Percentiles rank a stretch among this genome's conserved stretches.
These are phyloP conservation scores for Penaeus chinensis DNA, from an alignment of 1,140 invertebrate genomes.

Conservation along the genomic window DNA sequence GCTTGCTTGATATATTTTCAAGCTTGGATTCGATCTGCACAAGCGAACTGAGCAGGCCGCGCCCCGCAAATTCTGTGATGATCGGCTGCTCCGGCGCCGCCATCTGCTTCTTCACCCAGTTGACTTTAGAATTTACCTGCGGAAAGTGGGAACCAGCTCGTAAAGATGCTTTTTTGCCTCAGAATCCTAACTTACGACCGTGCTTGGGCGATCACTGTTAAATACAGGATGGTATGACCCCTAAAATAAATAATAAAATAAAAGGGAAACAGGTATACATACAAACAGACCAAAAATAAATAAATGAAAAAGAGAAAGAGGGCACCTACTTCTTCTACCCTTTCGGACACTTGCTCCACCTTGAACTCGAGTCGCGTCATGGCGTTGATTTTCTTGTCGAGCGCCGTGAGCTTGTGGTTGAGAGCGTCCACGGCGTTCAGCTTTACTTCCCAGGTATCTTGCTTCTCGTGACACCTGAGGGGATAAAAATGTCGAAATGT, in stretches of 20 bases:
- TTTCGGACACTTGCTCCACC: constrained; percentile 61
- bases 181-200: no score
- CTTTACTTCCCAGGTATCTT: constrained; percentile 55
- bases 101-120: constrained; percentile 58
- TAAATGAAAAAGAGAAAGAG: background rate
- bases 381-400: constrained; percentile 62
- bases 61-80: constrained; percentile 53
- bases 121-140: constrained; percentile 54
- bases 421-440: constrained; percentile 60
- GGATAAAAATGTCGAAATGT: background rate
- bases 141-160: background rate
- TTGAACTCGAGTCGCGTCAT: constrained; percentile 62
- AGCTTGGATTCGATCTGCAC: constrained; percentile 49
- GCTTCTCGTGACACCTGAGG: constrained; percentile 60
- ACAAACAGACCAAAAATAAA: no score
- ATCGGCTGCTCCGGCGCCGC: constrained; percentile 24
- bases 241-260: no score
- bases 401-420: constrained; percentile 60
- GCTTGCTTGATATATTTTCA: constrained; percentile 38
- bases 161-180: no score
- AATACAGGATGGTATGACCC: no score
- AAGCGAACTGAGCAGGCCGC: constrained; percentile 49
- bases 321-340: constrained; percentile 56
- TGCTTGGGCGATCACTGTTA: no score
- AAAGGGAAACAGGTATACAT: no score